Base-by-base conservation (phyloP, 2,113 vertebrate species). In the Amphiprion percula region DNA sequence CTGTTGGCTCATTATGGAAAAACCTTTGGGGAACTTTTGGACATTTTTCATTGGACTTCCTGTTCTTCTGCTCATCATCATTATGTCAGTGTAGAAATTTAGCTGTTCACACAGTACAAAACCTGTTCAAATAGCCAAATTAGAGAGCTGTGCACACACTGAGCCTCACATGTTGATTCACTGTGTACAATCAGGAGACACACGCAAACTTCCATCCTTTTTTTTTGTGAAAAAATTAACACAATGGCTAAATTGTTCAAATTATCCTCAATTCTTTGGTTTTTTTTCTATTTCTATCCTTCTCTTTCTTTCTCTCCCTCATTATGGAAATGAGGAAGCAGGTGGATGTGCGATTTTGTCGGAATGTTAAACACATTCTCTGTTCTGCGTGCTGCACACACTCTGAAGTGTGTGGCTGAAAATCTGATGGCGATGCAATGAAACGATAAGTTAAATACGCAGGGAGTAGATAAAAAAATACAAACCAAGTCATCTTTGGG, bases 331-430 rank as follows among this genome's bases (percentile, higher is more conserved):
- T 85, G 63, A 80, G 79, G 49, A n/a, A 47, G 71, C 64, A 30
- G 37, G 77, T 24, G 69, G 80, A 84, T 37, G 62, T 47, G 72
- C 26, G 30, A 83, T 68, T 53, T 56, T 60, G 77, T 60, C 71
- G 79, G 92, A 92, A 94, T 92, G 82, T 85, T 88, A 91, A 93
- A 74, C 88, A 86, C 72, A 44, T 76, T 80, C 75, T 83, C 69
- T 87, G 79, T 90, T 88, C 85, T 78, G 77, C 70, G 80, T 82
- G 64, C 64, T 71, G 76, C 79, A 85, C 68, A 80, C 68, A 79
- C 71, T 77, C 74, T 19, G 59, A 86, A 87, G 78, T 88, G 87
- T 81, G 74, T 63, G 68, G 88, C 76, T 90, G 83, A 86, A 87
- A 55, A 55, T 62, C 50, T 15, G 60, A 30, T 6, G 30, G 30